A percentile compares a stretch with the other conserved stretches of the same genome.
Evolutionary conservation across 2,888 invertebrate species (phyloP).

Genomic region (Trichogramma dendrolimi): DNA sequence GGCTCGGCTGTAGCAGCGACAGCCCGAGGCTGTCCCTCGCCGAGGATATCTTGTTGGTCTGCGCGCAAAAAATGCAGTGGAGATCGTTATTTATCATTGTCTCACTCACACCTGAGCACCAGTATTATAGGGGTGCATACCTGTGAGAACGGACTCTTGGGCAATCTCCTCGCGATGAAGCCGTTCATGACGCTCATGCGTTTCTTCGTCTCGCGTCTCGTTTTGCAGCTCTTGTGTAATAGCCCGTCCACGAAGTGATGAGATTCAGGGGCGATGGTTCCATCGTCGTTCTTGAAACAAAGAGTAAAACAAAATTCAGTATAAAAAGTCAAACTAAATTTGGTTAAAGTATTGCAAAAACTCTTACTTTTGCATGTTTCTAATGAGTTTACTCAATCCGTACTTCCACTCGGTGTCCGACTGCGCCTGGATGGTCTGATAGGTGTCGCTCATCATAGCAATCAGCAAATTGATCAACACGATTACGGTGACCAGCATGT

Average conservation of each 20-base stretch:
- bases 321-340: background rate
- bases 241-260: constrained; percentile 58
- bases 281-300: constrained; percentile 56
- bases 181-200: constrained; percentile 35
- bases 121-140: too few species aligned
- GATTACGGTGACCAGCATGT: constrained; percentile 98
- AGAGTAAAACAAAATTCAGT: background rate
- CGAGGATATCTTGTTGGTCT: constrained; percentile 45
- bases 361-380: constrained; percentile 67
- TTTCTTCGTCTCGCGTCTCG: constrained; percentile 45
- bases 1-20: constrained; percentile 42
- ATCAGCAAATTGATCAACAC: constrained; percentile 98
- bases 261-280: constrained; percentile 70
- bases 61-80: constrained; percentile 9
- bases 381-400: constrained; percentile 68
- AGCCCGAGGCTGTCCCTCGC: constrained; percentile 38
- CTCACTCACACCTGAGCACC: too few species aligned
- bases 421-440: constrained; percentile 89
- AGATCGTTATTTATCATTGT: background rate
- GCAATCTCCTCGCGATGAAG: constrained; percentile 20
- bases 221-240: constrained; percentile 51
- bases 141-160: constrained; percentile 20
- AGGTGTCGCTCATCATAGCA: constrained; percentile 99
- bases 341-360: background rate
- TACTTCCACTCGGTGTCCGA: constrained; percentile 78